Evolutionary conservation across 1,140 invertebrate genomes (phyloP).

Genomic region (Cepaea nemoralis): DNA sequence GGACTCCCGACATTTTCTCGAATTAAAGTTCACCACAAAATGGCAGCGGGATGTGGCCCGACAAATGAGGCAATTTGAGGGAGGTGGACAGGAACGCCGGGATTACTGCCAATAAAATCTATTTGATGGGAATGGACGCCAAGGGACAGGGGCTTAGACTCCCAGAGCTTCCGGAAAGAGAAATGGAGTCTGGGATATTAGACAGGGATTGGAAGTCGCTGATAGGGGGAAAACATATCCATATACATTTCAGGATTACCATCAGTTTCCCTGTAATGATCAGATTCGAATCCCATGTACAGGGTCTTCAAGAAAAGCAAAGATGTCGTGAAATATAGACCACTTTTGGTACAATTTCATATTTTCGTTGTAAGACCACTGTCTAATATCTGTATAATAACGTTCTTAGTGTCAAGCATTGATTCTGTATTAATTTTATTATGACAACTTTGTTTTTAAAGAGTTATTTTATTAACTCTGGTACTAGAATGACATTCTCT

Average conservation of each 20-base stretch:
- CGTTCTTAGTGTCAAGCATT: too few species aligned
- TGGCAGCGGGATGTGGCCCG: conserved; percentile 20
- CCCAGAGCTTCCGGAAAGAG: not conserved
- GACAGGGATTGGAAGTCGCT: conserved; percentile 7
- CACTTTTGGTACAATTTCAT: not conserved
- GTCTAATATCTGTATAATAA: too few species aligned
- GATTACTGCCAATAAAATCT: conserved; percentile 38
- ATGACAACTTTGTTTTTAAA: too few species aligned
- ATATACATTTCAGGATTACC: not conserved
- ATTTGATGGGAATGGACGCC: conserved; percentile 35
- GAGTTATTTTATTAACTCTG: too few species aligned
- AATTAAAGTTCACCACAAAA: conserved; percentile 34
- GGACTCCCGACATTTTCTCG: conserved; percentile 21
- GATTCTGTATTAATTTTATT: too few species aligned
- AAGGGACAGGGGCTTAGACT: conserved; percentile 17
- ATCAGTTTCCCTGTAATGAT: conserved; percentile 12
- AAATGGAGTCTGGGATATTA: conserved; percentile 17
- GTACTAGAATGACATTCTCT: too few species aligned
- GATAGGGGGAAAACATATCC: not conserved
- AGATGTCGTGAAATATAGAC: not conserved
- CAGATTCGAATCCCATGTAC: not conserved
- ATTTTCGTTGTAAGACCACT: too few species aligned
- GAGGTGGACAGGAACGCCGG: conserved; percentile 19
- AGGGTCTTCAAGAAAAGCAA: not conserved
- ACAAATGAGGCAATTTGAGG: conserved; percentile 35